Percentiles rank a stretch among this genome's conserved stretches.
These are phyloP conservation scores for Uromys caudimaculatus DNA, from an alignment of 2,797 vertebrate genomes.

Conservation along the genomic window DNA sequence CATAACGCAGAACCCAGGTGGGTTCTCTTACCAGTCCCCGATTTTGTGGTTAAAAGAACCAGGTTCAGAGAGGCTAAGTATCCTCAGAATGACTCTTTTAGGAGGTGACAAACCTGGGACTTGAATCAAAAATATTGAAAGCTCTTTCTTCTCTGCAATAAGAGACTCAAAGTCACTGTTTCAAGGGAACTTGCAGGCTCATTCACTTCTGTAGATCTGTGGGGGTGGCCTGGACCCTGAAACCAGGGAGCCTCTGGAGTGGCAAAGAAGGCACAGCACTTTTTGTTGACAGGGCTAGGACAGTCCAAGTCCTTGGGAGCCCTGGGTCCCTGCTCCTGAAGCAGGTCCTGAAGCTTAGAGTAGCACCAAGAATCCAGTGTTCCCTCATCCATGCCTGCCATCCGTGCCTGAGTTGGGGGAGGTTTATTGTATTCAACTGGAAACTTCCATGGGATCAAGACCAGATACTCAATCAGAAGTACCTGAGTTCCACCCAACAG, in stretches of 20 bases:
- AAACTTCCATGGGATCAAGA: background rate
- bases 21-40: background rate
- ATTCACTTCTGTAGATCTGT: background rate
- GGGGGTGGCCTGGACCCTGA: rapidly evolving
- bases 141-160: background rate
- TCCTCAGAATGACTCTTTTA: no score
- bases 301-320: background rate
- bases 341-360: background rate
- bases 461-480: background rate
- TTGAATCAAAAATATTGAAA: background rate
- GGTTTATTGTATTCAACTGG: background rate
- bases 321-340: background rate
- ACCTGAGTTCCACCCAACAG: background rate
- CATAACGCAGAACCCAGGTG: background rate
- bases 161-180: background rate
- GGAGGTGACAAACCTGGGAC: background rate
- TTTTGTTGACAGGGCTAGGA: background rate
- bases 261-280: background rate
- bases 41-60: background rate
- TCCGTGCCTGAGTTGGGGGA: background rate
- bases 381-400: background rate
- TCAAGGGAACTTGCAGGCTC: background rate
- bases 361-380: background rate
- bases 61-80: background rate
- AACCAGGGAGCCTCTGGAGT: background rate